Evolutionary conservation across 2,113 vertebrate species (phyloP).

Genomic region (Petaurus breviceps): DNA sequence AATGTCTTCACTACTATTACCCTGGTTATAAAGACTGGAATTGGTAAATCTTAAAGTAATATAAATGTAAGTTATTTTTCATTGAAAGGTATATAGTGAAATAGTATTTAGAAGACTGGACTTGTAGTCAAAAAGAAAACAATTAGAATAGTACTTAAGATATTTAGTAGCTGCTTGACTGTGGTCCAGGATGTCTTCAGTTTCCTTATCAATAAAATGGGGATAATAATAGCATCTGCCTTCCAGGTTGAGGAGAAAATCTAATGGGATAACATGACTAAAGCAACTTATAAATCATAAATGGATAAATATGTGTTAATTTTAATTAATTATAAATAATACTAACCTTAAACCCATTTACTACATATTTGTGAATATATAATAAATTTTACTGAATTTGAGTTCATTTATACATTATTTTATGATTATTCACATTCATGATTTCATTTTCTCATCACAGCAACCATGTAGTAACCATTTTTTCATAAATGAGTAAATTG

Average conservation of each 20-base stretch:
- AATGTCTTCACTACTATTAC: not conserved
- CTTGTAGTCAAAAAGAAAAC: not conserved
- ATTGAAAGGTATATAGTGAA: not conserved
- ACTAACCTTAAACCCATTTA: not conserved
- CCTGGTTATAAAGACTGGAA: not conserved
- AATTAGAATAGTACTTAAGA: not conserved
- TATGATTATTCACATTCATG: not conserved
- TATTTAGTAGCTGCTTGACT: not conserved
- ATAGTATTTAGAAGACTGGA: not conserved
- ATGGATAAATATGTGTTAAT: not conserved
- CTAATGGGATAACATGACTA: not conserved
- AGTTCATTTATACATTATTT: not conserved
- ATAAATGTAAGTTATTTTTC: not conserved
- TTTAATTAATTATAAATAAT: not conserved
- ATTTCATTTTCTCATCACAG: not conserved
- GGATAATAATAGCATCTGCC: not conserved
- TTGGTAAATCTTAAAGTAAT: not conserved
- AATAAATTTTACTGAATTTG: not conserved
- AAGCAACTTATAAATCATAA: not conserved
- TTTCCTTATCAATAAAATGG: not conserved
- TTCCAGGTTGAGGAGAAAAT: not conserved
- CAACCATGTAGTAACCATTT: not conserved
- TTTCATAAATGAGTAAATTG: not conserved
- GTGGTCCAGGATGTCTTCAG: not conserved
- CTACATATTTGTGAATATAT: not conserved